Evolutionary conservation across 2,888 invertebrate species (phyloP).

Genomic region (Dolichomitus sp.): DNA sequence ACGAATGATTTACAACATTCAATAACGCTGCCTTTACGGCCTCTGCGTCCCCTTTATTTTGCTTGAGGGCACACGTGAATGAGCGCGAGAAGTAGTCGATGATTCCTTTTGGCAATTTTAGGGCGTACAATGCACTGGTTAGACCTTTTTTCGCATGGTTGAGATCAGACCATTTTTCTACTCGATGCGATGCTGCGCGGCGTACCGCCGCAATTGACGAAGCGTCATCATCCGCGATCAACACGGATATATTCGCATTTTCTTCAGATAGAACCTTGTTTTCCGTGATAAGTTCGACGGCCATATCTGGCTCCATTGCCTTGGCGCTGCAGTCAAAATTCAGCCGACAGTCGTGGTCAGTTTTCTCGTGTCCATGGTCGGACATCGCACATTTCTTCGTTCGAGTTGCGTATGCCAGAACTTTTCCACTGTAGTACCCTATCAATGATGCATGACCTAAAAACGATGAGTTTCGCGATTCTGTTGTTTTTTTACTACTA

Average conservation of each 20-base stretch:
- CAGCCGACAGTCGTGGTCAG: conserved; percentile 61
- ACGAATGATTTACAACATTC: conserved; percentile 69
- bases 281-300: conserved; percentile 54
- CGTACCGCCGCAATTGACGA: too few species aligned
- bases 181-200: too few species aligned
- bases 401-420: conserved; percentile 28
- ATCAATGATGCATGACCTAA: conserved; percentile 35
- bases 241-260: conserved; percentile 54
- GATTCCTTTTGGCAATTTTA: conserved; percentile 47
- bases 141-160: conserved; percentile 53
- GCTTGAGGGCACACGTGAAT: conserved; percentile 52
- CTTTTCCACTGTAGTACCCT: conserved; percentile 30
- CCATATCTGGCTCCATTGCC: conserved; percentile 66
- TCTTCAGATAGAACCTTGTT: conserved; percentile 54
- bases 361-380: conserved; percentile 28
- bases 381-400: conserved; percentile 47
- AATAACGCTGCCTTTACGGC: conserved; percentile 59
- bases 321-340: conserved; percentile 66
- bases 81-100: conserved; percentile 51
- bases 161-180: conserved; percentile 55
- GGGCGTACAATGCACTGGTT: conserved; percentile 44
- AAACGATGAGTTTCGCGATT: not conserved
- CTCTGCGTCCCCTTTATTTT: conserved; percentile 42
- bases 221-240: too few species aligned
- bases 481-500: conserved; percentile 1